Evolutionary conservation across 2,113 vertebrate genomes (phyloP).

Genomic region (Cnemophilus loriae): DNA sequence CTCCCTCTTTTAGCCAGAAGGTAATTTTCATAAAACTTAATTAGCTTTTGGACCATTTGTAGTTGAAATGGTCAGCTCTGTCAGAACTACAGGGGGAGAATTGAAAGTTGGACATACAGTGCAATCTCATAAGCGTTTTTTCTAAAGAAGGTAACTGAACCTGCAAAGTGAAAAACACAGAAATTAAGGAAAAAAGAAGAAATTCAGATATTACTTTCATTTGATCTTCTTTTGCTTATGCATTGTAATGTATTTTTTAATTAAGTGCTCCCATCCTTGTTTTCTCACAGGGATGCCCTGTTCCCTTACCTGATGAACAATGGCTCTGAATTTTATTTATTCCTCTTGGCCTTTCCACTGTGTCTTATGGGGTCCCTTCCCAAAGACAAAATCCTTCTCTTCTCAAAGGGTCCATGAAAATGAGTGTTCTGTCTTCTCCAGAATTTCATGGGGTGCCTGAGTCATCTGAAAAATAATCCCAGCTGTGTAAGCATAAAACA

Average conservation of each 20-base stretch:
- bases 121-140: neutral
- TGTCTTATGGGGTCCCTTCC: fast-evolving
- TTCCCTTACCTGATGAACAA: neutral
- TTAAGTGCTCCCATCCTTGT: neutral
- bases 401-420: neutral
- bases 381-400: neutral
- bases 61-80: neutral
- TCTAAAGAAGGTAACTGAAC: neutral
- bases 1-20: neutral
- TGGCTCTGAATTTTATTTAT: neutral
- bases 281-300: neutral
- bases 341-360: neutral
- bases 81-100: neutral
- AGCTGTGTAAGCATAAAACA: neutral
- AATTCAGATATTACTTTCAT: neutral
- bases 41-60: neutral
- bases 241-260: neutral
- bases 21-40: neutral
- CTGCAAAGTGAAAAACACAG: neutral
- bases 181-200: neutral
- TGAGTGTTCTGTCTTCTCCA: neutral
- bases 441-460: neutral
- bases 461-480: neutral
- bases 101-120: neutral
- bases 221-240: neutral